A percentile compares a stretch with the other conserved stretches of the same genome.
phyloP scores from a whole-genome alignment of 2,888 invertebrate species.

The Sericinus montela region DNA sequence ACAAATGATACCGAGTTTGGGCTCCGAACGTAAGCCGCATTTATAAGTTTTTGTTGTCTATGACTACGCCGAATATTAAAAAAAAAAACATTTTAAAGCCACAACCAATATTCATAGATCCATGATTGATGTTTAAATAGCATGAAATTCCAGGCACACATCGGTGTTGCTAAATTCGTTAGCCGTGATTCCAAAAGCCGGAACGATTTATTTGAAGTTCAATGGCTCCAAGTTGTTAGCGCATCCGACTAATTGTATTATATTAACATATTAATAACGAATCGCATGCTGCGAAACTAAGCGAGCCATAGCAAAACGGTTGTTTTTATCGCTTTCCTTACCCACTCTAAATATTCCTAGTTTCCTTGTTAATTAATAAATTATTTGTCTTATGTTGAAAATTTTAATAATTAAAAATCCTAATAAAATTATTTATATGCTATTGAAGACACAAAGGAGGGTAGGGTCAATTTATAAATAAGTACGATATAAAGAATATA shows the following conservation, averaged over 20 bases:
- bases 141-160: no score
- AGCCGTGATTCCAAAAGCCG: background rate
- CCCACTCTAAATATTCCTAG: background rate
- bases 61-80: no score
- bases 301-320: slow-evolving; percentile 59
- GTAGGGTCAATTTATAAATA: background rate
- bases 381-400: no score
- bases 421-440: no score
- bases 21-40: slow-evolving; percentile 6
- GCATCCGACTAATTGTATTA: slow-evolving; percentile 62
- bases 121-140: no score
- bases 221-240: slow-evolving; percentile 51
- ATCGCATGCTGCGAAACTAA: slow-evolving; percentile 52
- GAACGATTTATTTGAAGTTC: slow-evolving; percentile 37
- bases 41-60: background rate
- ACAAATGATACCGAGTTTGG: slow-evolving; percentile 12
- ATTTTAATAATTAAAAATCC: no score
- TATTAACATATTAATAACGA: slow-evolving; percentile 56
- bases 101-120: no score
- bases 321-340: slow-evolving; percentile 33
- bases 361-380: no score
- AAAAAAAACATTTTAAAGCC: no score
- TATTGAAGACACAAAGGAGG: no score
- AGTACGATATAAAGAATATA: background rate
- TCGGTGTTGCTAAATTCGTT: background rate